phyloP scores from a whole-genome alignment of 2,113 vertebrate species.

The Heteronetta atricapilla region DNA sequence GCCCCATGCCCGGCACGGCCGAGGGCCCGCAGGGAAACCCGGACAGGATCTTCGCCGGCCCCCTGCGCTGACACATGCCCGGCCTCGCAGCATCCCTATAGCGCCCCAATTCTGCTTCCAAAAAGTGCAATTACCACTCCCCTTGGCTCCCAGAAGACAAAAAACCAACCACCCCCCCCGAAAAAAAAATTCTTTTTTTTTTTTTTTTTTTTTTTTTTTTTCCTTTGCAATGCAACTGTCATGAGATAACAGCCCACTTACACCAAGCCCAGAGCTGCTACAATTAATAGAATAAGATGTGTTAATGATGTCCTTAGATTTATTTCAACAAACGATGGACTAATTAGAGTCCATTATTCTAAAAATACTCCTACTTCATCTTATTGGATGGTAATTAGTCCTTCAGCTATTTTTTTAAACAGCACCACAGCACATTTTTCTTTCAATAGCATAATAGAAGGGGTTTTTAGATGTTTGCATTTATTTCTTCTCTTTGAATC shows the following conservation, averaged over 20 bases:
- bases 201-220: neutral
- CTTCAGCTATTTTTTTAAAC: conserved; percentile 23
- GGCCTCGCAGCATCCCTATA: neutral
- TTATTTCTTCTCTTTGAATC: conserved; percentile 18
- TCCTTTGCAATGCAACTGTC: neutral
- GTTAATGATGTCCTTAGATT: conserved; percentile 57
- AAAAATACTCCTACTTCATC: conserved; percentile 57
- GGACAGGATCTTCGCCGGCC: accelerated
- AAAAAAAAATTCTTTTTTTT: conserved; percentile 13
- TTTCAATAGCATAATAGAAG: conserved; percentile 32
- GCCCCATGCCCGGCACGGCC: neutral
- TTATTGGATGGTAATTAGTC: conserved; percentile 55
- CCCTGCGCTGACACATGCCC: accelerated
- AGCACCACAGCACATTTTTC: conserved; percentile 11
- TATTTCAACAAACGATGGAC: neutral
- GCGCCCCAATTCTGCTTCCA: neutral
- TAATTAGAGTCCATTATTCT: conserved; percentile 67
- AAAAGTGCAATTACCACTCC: neutral
- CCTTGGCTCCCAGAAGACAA: neutral
- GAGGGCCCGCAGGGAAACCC: neutral
- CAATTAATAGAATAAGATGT: conserved; percentile 34
- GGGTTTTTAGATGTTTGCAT: neutral
- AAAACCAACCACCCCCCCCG: neutral
- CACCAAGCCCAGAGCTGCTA: neutral
- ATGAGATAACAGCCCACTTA: neutral